Evolutionary conservation across 2,113 vertebrate species (phyloP), one percentile per base, ranked within the genome.

Genomic region (Amphiprion percula): DNA sequence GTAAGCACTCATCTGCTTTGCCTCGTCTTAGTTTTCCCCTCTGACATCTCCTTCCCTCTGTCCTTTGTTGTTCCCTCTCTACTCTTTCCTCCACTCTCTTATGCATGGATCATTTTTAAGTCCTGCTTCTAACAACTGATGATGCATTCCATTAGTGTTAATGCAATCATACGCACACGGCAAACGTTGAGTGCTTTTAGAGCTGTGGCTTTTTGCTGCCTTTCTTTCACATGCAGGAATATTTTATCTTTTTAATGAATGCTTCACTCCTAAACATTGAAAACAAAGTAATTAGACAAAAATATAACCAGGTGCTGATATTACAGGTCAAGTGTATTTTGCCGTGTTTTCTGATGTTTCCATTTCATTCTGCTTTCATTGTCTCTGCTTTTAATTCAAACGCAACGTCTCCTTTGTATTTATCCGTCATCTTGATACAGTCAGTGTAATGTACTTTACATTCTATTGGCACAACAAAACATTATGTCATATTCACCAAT

Each of bases 141-240:
- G 89, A 81, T 85, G 75, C 78, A 80, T 90, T 85, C 82, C 80
- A 90, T 89, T 90, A 87, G 80, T 60, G 62, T 62, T 87, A 84
- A 89, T 86, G 76, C 65, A 87, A 60, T 83, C 87, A 69, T 41
- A 61, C 73, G 58, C 68, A 69, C 24, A 5, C 50, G 66, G 58
- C 23, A 53, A 30, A 56, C 16, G 70, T 44, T 85, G 82, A 88
- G 84, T 88, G 86, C 86, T 88, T 88, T 90, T 83, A 90, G 74
- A 73, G 79, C 74, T 55, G 24, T 58, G 56, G n/a, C 53, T 61
- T 82, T 86, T 73, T 50, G 10, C 62, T 28, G 21, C 49, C 50
- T 66, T 74, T 61, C 44, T 37, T 85, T 77, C 52, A 58, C 12
- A 59, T 56, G 30, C 60, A 68, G 73, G 67, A 68, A 72, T 59